Evolutionary conservation across 2,113 vertebrate genomes (phyloP).

Genomic region (Macaca nemestrina): DNA sequence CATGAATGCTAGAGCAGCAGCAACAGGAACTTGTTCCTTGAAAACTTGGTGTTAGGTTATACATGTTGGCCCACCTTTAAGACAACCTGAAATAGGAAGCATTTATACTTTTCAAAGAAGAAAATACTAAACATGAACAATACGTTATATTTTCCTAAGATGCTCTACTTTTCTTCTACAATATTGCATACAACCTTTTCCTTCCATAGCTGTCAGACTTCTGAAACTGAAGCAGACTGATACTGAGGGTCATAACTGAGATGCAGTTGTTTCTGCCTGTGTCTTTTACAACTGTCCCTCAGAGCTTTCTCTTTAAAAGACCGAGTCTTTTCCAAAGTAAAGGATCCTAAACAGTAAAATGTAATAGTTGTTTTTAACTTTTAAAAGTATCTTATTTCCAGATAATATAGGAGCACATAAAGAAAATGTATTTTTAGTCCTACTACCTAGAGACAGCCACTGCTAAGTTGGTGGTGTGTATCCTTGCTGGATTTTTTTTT

Average conservation of each 20-base stretch:
- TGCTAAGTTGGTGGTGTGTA: not conserved
- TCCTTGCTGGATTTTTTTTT: not conserved
- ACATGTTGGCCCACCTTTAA: not conserved
- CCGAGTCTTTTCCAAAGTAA: not conserved
- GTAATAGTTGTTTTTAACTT: not conserved
- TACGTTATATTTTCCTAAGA: not conserved
- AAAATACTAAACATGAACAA: not conserved
- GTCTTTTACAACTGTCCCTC: not conserved
- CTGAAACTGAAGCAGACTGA: not conserved
- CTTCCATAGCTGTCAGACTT: not conserved
- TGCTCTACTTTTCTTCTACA: not conserved
- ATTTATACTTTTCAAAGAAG: conserved; percentile 12
- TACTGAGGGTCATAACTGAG: not conserved
- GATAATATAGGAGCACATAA: not conserved
- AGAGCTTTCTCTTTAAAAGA: not conserved
- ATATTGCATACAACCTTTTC: not conserved
- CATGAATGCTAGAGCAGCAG: not conserved
- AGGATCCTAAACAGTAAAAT: not conserved
- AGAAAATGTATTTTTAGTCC: not conserved
- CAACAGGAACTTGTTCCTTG: conserved; percentile 54
- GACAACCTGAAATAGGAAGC: not conserved
- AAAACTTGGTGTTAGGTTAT: conserved; percentile 51
- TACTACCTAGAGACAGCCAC: not conserved
- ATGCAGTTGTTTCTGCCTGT: not conserved
- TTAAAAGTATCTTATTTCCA: not conserved